Evolutionary conservation across 2,113 vertebrate species (phyloP).

Genomic region (Felis catus): DNA sequence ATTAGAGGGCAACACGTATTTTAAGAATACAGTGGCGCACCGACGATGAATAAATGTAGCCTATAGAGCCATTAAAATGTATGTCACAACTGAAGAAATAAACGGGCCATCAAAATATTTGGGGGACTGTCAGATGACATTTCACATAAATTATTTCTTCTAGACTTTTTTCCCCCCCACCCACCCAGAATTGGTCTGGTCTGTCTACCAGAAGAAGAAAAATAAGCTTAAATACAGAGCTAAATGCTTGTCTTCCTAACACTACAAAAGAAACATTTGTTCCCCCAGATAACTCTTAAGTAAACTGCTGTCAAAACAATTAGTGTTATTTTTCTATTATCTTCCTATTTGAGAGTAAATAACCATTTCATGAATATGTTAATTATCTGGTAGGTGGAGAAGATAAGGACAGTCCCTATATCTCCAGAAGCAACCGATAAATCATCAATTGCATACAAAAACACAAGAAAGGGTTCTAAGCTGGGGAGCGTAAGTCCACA

Average conservation of each 20-base stretch:
- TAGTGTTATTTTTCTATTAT: constrained; percentile 92
- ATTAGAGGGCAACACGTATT: constrained; percentile 47
- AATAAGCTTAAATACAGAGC: constrained; percentile 78
- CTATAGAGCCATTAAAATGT: constrained; percentile 44
- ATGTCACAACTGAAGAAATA: constrained; percentile 36
- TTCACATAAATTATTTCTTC: constrained; percentile 64
- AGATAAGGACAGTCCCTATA: constrained; percentile 82
- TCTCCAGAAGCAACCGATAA: constrained; percentile 78
- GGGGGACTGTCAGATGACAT: constrained; percentile 41
- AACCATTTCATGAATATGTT: constrained; percentile 90
- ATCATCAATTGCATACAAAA: constrained; percentile 80
- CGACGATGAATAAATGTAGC: constrained; percentile 51
- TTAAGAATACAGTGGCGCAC: neutral
- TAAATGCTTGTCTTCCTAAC: constrained; percentile 79
- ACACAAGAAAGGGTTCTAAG: constrained; percentile 50
- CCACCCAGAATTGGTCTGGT: constrained; percentile 33
- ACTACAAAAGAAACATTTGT: constrained; percentile 88
- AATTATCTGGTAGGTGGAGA: constrained; percentile 85
- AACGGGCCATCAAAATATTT: constrained; percentile 67
- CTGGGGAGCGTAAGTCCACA: neutral
- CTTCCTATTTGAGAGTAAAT: constrained; percentile 87
- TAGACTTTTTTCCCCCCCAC: constrained; percentile 10
- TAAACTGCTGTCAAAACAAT: constrained; percentile 90
- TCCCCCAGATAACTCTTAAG: constrained; percentile 85
- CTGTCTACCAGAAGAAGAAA: constrained; percentile 62